Conservation (phyloP, 2,113 vertebrate genomes). For the Onychostoma macrolepis region DNA sequence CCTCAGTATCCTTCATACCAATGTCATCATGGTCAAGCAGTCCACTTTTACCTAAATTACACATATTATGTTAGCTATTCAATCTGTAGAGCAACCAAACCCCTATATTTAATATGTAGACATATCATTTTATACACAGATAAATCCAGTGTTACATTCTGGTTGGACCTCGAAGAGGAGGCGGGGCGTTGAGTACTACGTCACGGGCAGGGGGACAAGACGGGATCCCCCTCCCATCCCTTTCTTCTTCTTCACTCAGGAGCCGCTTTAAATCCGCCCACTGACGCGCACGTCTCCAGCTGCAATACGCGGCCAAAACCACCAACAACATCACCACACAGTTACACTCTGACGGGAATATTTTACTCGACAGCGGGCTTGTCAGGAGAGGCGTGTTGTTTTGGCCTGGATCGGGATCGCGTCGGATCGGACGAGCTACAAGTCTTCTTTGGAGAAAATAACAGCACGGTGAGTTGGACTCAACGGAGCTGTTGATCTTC, state of each 20-base stretch:
- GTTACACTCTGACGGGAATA: not conserved
- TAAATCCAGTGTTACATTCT: conserved; percentile 28
- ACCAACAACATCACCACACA: not conserved
- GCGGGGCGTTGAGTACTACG: not conserved
- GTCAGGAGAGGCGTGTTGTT: not conserved
- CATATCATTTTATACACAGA: not conserved
- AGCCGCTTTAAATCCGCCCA: not conserved
- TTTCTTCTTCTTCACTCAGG: not conserved
- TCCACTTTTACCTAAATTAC: not conserved
- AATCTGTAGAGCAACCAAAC: not conserved
- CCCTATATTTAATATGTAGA: not conserved
- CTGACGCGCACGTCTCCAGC: not conserved
- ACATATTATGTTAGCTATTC: not conserved
- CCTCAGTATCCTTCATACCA: not conserved
- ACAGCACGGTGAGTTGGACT: conserved; percentile 33
- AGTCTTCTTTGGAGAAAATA: conserved; percentile 13
- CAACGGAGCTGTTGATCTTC: conserved; percentile 6
- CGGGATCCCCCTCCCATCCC: not conserved
- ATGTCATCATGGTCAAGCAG: too few species aligned
- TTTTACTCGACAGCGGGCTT: not conserved
- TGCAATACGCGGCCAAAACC: not conserved
- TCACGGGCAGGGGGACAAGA: not conserved
- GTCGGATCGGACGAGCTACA: conserved; percentile 25
- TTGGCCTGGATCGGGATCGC: not conserved
- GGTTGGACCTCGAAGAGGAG: not conserved